Conservation (phyloP, 2,113 vertebrate genomes). For the Mionectes macconnelli region DNA sequence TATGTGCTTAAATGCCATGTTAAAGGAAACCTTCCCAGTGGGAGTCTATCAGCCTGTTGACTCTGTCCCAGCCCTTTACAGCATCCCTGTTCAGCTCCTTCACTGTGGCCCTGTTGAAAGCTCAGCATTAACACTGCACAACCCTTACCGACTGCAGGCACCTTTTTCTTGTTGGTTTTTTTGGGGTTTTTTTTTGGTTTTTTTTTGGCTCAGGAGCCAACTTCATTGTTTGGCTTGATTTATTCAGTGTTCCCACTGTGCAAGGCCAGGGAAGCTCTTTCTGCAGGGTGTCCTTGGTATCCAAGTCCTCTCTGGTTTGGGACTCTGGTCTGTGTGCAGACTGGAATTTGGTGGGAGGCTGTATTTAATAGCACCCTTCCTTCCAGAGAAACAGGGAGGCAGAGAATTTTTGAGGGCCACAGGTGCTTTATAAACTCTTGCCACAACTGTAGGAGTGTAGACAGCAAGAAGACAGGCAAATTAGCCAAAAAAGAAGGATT, state of each 20-base stretch:
- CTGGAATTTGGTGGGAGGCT: constrained; percentile 2
- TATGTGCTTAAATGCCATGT: neutral
- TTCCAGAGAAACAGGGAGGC: neutral
- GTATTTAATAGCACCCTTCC: neutral
- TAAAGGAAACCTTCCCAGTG: neutral
- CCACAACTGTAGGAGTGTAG: neutral
- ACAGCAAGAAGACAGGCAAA: neutral
- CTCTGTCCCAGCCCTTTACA: neutral
- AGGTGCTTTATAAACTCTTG: neutral
- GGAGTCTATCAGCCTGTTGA: neutral
- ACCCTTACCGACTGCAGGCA: neutral
- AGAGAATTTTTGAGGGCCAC: neutral
- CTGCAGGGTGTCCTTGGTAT: neutral
- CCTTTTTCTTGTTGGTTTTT: no score
- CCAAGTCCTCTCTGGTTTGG: neutral
- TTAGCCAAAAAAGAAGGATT: neutral
- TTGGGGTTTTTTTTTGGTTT: neutral
- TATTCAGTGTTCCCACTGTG: neutral
- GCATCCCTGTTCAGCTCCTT: neutral
- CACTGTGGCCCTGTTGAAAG: neutral
- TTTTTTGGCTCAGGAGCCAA: neutral
- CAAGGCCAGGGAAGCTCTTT: neutral
- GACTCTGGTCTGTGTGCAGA: neutral
- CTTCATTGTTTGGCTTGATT: neutral
- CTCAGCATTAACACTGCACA: neutral